Percentiles rank a stretch among this genome's conserved stretches.
Evolutionary conservation across 1,140 invertebrate species (phyloP).

Genomic region (Mylabris phalerata): DNA sequence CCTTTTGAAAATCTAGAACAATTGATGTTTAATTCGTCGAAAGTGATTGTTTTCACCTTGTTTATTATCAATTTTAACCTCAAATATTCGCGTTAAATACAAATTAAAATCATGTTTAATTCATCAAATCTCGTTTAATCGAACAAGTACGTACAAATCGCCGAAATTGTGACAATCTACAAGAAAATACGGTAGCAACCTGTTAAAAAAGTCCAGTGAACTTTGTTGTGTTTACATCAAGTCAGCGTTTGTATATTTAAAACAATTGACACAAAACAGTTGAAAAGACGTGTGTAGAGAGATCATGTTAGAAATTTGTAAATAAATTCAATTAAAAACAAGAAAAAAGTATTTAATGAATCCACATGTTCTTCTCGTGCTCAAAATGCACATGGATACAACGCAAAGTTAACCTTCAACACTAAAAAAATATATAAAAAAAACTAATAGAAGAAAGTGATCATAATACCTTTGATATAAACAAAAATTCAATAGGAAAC

Average conservation of each 20-base stretch:
- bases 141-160: constrained; percentile 12
- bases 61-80: constrained; percentile 6
- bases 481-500: no score
- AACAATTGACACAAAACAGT: neutral
- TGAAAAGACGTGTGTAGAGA: no score
- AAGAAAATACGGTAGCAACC: constrained; percentile 22
- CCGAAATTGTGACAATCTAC: no score
- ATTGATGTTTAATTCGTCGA: neutral
- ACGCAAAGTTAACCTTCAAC: constrained; percentile 22
- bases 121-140: constrained; percentile 4
- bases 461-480: no score
- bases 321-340: neutral
- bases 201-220: constrained; percentile 34
- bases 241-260: neutral
- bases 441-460: no score
- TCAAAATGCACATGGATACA: constrained; percentile 38
- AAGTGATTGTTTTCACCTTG: neutral
- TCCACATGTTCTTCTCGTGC: constrained; percentile 1
- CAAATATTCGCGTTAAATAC: neutral
- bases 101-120: constrained; percentile 13
- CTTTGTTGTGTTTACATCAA: constrained; percentile 26
- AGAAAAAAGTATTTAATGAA: constrained; percentile 1
- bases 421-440: neutral
- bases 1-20: neutral
- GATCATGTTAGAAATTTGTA: neutral